Conservation (phyloP, 2,888 invertebrate genomes). For the Dasypolia templi region DNA sequence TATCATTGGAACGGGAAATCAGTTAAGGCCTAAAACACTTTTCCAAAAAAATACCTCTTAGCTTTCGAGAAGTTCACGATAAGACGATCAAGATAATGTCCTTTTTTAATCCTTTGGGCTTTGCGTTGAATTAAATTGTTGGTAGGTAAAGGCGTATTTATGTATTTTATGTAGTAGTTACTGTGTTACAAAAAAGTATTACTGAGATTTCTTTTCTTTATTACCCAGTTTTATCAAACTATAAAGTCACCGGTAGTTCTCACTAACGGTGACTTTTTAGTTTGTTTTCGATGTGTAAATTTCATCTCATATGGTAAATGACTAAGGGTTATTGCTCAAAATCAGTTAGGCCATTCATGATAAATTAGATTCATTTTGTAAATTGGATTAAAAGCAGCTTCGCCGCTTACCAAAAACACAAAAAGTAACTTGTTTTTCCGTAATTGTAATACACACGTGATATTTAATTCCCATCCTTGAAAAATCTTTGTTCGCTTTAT, state of each 20-base stretch:
- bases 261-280: too few relatives aligned
- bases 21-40: constrained; percentile 28
- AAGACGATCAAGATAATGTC: constrained; percentile 49
- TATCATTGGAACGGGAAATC: constrained; percentile 42
- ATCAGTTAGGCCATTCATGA: too few relatives aligned
- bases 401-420: too few relatives aligned
- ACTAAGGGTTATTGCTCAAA: not conserved
- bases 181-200: not conserved
- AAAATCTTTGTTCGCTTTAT: too few relatives aligned
- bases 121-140: not conserved
- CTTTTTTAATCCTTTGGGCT: constrained; percentile 34
- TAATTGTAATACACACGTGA: too few relatives aligned
- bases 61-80: constrained; percentile 26
- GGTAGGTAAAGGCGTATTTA: not conserved
- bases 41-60: constrained; percentile 29
- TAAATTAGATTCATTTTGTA: too few relatives aligned
- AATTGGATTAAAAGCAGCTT: too few relatives aligned
- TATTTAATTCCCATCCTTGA: too few relatives aligned
- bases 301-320: not conserved
- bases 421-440: too few relatives aligned
- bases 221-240: not conserved
- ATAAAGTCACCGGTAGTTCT: too few relatives aligned
- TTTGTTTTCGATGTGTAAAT: not conserved
- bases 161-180: not conserved
- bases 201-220: not conserved